Evolutionary conservation across 2,113 vertebrate species (phyloP).

Genomic region (Cyanistes caeruleus): DNA sequence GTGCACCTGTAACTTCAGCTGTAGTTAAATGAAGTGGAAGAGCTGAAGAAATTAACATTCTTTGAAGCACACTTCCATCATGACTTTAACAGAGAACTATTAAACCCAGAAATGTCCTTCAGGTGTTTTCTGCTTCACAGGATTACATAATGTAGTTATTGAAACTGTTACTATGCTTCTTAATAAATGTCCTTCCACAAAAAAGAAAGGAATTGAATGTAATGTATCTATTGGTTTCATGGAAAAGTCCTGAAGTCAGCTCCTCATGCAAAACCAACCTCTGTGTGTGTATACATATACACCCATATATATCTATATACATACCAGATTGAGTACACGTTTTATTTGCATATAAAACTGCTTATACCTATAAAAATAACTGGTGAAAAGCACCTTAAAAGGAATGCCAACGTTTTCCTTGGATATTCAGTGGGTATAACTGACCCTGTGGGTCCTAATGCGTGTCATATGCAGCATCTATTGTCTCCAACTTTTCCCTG

Average conservation of each 20-base stretch:
- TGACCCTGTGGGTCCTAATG: neutral
- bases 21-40: neutral
- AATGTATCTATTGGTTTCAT: neutral
- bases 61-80: neutral
- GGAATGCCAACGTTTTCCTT: neutral
- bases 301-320: accelerated
- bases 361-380: neutral
- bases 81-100: neutral
- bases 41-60: neutral
- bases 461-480: neutral
- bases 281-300: accelerated
- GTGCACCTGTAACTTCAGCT: neutral
- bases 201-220: neutral
- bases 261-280: neutral
- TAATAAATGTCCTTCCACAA: neutral
- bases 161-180: neutral
- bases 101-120: neutral
- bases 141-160: neutral
- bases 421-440: neutral
- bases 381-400: neutral
- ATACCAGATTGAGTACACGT: neutral
- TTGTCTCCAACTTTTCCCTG: neutral
- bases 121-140: constrained; percentile 4
- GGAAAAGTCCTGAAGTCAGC: neutral
- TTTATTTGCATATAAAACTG: neutral